A percentile compares a stretch with the other conserved stretches of the same genome.
Conservation (phyloP, 2,888 invertebrate genomes). For the Drosophila cracens region DNA sequence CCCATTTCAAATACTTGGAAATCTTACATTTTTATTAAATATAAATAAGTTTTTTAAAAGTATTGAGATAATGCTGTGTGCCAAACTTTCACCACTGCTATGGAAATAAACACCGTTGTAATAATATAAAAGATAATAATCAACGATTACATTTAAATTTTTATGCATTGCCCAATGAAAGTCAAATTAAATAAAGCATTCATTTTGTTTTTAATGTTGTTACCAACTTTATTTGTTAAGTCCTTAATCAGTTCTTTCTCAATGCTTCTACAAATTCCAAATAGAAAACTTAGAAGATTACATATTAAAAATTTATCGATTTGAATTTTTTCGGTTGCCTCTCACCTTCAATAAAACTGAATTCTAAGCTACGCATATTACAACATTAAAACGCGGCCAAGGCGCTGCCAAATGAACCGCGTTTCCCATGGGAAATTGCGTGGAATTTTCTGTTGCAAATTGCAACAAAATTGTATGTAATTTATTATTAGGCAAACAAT, state of each 20-base stretch:
- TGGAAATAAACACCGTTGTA: neutral
- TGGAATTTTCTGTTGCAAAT: constrained; percentile 29
- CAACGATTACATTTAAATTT: neutral
- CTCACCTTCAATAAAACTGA: constrained; percentile 73
- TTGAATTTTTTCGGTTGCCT: constrained; percentile 55
- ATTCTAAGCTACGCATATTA: constrained; percentile 46
- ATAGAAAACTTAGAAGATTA: constrained; percentile 75
- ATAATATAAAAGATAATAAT: neutral
- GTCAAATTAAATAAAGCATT: neutral
- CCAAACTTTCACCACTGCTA: neutral
- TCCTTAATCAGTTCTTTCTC: constrained; percentile 84
- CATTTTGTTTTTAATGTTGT: constrained; percentile 73
- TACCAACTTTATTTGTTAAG: constrained; percentile 80
- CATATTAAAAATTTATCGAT: constrained; percentile 67
- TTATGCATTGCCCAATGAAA: neutral
- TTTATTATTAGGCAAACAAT: constrained; percentile 38
- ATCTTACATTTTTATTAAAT: neutral
- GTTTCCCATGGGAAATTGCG: constrained; percentile 14
- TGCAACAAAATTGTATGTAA: constrained; percentile 46
- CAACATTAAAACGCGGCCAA: constrained; percentile 24
- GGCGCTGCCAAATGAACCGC: constrained; percentile 40
- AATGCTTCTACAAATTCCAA: constrained; percentile 78
- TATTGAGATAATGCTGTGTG: neutral
- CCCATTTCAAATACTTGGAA: neutral
- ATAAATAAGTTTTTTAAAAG: neutral